Evolutionary conservation across 1,140 invertebrate genomes (phyloP), one percentile per base, ranked within the genome.

Genomic region (Charaxes varanes): DNA sequence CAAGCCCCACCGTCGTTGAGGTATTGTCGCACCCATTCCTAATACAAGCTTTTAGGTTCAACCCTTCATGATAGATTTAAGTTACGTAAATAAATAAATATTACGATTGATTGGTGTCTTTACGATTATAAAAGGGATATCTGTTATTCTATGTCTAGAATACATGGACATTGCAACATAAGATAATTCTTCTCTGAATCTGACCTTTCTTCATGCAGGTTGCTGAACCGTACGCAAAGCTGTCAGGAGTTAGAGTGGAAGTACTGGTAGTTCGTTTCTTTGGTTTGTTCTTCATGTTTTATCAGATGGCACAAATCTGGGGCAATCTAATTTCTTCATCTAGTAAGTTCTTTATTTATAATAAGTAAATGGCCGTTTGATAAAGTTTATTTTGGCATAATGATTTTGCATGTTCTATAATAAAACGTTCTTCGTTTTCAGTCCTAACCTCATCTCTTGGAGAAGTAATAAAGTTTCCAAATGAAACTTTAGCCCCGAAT

Each of bases 201-300:
- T n/a, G n/a, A n/a, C n/a, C n/a, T n/a, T n/a, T n/a, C n/a, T n/a
- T n/a, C n/a, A n/a, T 6, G 4, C 41, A 84, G 82, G 70, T 90
- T 0, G 90, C 92, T 0, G 90, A 93, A 46, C 88, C 91, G 4
- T 92, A 92, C 41, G 82, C 89, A 0, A 86, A 88, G 40, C 50
- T 92, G n/a, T 90, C 89, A 0, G 89, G 89, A 1, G 79, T 91
- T 2, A 62, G 86, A 2, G 80, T 87, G 0, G 92, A 94, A 24
- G 86, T 91, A 0, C 84, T 94, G 13, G 91, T 96, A 14, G 91
- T 93, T 2, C 84, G 92, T 50, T 96, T 96, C 77, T 97, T 97
- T 67, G 94, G 95, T 0, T 85, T 96, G 1, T 97, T 97, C 82
- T 97, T 96, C 85, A 93, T 96, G 90, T 91, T 97, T 62, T 97